Base-by-base conservation (phyloP, 1,140 invertebrate species). In the Fopius arisanus region DNA sequence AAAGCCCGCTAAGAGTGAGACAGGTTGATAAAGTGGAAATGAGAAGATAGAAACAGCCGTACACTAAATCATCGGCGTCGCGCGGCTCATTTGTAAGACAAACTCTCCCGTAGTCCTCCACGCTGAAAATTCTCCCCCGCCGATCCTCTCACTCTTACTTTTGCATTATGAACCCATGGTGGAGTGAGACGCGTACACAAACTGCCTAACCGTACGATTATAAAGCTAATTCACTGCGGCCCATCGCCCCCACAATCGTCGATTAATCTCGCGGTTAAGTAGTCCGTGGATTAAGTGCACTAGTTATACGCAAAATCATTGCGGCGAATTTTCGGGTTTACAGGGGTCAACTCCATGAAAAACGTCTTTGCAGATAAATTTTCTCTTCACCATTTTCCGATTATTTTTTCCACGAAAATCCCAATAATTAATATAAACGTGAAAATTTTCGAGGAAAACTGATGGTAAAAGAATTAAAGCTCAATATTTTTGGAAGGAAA, bases 51-150 rank as follows among this genome's bases (percentile, higher is more conserved):
- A 67, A 73, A 59, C 66, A 73, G 77, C 77, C 70, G 67, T 78
- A 77, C 67, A 82, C 77, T 87, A 86, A 87, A 87, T 87, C 85
- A 87, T 86, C 77, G 78, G 80, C 81, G 83, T 86, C 81, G 80
- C 83, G 79, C 82, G 84, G 80, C 84, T 85, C 86, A 86, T 87
- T 87, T 87, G 83, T 83, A 86, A 86, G 84, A 87, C 83, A 86
- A 87, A 87, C 84, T 84, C 78, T 51, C 43, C 28, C 73, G 67
- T 65, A 72, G 71, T 72, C 66, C 43, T 68, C 48, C 43, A 41
- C n/a, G 62, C 28, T 65, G 28, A 65, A 65, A 65, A 59, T 59
- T 59, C 23, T 59, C 21, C 23, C 54, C 65, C 72, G 54, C 31
- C 72, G 51, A 54, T 70, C 59, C 72, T 67, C 69, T 76, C 19